Evolutionary conservation across 2,113 vertebrate genomes (phyloP).

Genomic region (Pao palembangensis): DNA sequence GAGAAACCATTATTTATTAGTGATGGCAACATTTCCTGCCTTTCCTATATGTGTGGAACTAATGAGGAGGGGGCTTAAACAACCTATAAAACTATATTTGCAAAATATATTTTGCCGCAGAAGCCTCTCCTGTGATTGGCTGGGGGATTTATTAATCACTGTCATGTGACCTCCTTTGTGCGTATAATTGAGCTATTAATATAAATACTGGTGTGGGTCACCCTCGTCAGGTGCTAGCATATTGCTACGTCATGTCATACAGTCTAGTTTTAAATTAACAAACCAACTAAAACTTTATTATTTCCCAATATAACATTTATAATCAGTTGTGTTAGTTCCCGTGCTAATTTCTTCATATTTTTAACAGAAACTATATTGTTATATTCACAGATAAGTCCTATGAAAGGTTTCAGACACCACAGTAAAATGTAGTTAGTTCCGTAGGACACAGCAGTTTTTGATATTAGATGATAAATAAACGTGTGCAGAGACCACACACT

Average conservation of each 20-base stretch:
- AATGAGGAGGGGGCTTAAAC: background rate
- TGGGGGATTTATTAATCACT: background rate
- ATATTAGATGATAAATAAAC: background rate
- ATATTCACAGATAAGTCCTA: too few species aligned
- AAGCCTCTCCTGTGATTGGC: background rate
- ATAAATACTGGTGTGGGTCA: too few species aligned
- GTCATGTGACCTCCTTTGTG: background rate
- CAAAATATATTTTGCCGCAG: background rate
- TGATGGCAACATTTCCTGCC: background rate
- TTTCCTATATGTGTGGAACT: background rate
- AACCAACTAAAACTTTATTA: too few species aligned
- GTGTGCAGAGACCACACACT: background rate
- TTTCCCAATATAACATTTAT: too few species aligned
- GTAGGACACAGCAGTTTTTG: background rate
- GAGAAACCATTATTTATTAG: slow-evolving; percentile 4
- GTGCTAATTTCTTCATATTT: too few species aligned
- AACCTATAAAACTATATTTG: background rate
- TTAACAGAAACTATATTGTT: too few species aligned
- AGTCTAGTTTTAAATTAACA: too few species aligned
- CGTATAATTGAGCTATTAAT: too few species aligned
- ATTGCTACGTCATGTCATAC: too few species aligned
- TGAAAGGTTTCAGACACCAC: too few species aligned
- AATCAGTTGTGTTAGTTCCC: too few species aligned
- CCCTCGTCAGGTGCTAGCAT: too few species aligned
- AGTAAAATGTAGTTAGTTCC: background rate